phyloP scores from a whole-genome alignment of 2,113 vertebrate genomes.

The Coregonus clupeaformis region DNA sequence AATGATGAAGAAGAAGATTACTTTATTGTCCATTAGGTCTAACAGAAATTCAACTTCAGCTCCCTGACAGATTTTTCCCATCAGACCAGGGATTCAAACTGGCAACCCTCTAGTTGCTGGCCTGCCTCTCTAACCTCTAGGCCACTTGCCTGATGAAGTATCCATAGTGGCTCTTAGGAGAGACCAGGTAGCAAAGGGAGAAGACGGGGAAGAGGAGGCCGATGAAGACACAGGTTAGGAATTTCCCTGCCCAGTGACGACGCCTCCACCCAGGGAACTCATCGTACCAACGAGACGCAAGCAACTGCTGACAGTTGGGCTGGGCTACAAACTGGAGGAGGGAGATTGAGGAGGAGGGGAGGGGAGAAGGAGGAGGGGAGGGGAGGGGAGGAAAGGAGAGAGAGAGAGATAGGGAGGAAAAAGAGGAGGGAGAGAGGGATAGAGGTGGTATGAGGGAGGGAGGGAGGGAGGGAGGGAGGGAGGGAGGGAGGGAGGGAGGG shows the following conservation, averaged over 20 bases:
- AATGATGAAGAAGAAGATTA: too few species aligned
- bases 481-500: too few species aligned
- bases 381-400: too few species aligned
- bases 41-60: too few species aligned
- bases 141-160: constrained; percentile 79
- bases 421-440: neutral
- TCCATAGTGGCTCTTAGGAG: constrained; percentile 89
- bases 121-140: too few species aligned
- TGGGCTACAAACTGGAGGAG: constrained; percentile 91
- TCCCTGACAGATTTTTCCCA: too few species aligned
- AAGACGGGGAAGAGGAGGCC: constrained; percentile 92
- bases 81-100: too few species aligned
- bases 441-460: too few species aligned
- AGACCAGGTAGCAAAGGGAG: constrained; percentile 90
- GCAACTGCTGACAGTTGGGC: constrained; percentile 96
- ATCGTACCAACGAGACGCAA: constrained; percentile 96
- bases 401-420: neutral
- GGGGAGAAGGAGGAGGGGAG: neutral
- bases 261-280: constrained; percentile 96
- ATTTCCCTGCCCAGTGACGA: constrained; percentile 93
- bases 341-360: too few species aligned
- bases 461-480: too few species aligned
- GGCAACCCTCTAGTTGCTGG: too few species aligned
- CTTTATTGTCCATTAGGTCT: too few species aligned
- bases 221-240: constrained; percentile 89